A percentile compares a stretch with the other conserved stretches of the same genome.
Evolutionary conservation across 2,113 vertebrate species (phyloP).

Genomic region (Dicrurus megarhynchus): DNA sequence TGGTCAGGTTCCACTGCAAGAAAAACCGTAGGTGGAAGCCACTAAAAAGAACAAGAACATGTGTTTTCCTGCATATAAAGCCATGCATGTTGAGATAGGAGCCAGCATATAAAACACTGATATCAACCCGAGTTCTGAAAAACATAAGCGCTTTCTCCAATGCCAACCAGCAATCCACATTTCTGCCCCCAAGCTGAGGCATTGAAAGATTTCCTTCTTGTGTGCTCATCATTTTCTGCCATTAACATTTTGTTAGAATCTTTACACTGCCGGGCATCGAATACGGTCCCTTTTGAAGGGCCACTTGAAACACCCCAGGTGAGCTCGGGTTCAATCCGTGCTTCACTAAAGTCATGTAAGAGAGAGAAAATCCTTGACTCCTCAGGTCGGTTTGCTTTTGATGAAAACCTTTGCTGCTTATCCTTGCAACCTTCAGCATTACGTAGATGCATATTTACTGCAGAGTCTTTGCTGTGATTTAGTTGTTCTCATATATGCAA

Average conservation of each 20-base stretch:
- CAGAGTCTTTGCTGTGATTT: neutral
- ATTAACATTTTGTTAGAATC: neutral
- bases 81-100: neutral
- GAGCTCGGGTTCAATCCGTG: neutral
- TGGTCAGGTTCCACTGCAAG: neutral
- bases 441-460: neutral
- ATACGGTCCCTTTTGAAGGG: neutral
- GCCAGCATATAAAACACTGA: neutral
- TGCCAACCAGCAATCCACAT: neutral
- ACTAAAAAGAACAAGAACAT: neutral
- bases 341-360: neutral
- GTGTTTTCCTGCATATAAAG: neutral
- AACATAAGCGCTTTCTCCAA: neutral
- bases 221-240: neutral
- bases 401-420: neutral
- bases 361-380: neutral
- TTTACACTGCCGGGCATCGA: neutral
- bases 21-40: neutral
- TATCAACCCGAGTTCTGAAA: neutral
- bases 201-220: neutral
- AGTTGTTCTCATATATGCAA: neutral
- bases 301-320: neutral
- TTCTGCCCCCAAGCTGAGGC: rapidly evolving
- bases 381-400: neutral
- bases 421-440: neutral